A percentile compares a stretch with the other conserved stretches of the same genome.
Evolutionary conservation across 2,888 invertebrate genomes (phyloP).

Genomic region (Dicranocentrus wangi): DNA sequence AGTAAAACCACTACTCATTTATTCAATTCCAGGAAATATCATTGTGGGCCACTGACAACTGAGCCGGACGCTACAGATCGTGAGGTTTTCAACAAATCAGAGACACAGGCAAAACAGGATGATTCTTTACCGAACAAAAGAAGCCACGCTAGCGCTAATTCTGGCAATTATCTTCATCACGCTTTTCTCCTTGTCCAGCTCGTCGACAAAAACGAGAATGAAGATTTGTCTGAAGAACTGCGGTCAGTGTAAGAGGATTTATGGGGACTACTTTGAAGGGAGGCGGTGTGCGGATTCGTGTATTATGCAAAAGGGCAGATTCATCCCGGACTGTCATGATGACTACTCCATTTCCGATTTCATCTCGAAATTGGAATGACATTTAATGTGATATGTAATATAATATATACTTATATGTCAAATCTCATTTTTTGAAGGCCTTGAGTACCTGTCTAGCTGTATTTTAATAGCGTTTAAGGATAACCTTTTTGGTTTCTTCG

Average conservation of each 20-base stretch:
- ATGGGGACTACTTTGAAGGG: slow-evolving; percentile 77
- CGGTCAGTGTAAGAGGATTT: slow-evolving; percentile 77
- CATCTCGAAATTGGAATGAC: slow-evolving; percentile 73
- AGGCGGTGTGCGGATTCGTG: slow-evolving; percentile 76
- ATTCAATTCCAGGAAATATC: not conserved
- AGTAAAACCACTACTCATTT: not conserved
- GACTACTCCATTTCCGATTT: slow-evolving; percentile 76
- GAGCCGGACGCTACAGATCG: not conserved
- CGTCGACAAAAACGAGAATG: slow-evolving; percentile 50
- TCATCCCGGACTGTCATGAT: slow-evolving; percentile 77
- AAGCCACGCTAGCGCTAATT: slow-evolving; percentile 21
- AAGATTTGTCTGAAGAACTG: slow-evolving; percentile 75
- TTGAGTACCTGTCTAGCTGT: slow-evolving; percentile 38
- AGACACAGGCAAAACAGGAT: not conserved
- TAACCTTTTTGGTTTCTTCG: too few relatives aligned
- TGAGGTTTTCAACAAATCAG: slow-evolving; percentile 1
- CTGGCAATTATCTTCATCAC: slow-evolving; percentile 49
- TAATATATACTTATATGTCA: too few relatives aligned
- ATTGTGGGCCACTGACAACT: too few relatives aligned
- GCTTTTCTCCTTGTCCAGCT: slow-evolving; percentile 8
- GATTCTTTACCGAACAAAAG: slow-evolving; percentile 12
- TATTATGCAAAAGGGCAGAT: slow-evolving; percentile 73
- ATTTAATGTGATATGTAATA: not conserved
- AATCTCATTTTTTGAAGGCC: slow-evolving; percentile 8
- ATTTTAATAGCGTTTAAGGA: too few relatives aligned